These are phyloP conservation scores for Lerema accius DNA, from an alignment of 1,140 invertebrate species.

Conservation along the genomic window DNA sequence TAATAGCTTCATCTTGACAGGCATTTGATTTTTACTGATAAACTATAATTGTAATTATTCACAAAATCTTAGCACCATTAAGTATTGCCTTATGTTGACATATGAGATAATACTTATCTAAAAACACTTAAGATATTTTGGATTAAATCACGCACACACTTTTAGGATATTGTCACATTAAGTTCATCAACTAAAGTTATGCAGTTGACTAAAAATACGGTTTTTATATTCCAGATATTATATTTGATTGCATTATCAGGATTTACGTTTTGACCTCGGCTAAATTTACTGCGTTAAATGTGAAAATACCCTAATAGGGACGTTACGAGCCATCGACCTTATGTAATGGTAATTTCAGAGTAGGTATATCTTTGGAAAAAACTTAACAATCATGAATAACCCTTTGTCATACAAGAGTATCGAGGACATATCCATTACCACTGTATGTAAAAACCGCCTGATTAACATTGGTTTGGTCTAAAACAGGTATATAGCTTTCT, in stretches of 20 bases:
- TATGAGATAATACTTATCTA: constrained; percentile 30
- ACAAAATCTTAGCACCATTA: constrained; percentile 59
- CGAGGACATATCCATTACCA: constrained; percentile 67
- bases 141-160: constrained; percentile 41
- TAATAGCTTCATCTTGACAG: constrained; percentile 2
- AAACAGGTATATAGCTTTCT: constrained; percentile 74
- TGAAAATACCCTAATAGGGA: constrained; percentile 3
- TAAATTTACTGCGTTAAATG: constrained; percentile 1
- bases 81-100: constrained; percentile 40
- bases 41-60: constrained; percentile 15
- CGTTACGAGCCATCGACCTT: constrained; percentile 35
- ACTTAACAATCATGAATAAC: constrained; percentile 41
- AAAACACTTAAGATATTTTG: constrained; percentile 43
- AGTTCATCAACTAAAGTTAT: constrained; percentile 3
- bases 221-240: background rate
- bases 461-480: constrained; percentile 61
- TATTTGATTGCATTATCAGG: background rate
- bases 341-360: constrained; percentile 67
- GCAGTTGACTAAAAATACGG: background rate
- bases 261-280: background rate
- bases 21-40: constrained; percentile 10
- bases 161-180: constrained; percentile 18
- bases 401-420: constrained; percentile 79
- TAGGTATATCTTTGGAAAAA: constrained; percentile 72
- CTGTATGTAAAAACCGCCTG: constrained; percentile 52